Evolutionary conservation across 1,140 invertebrate genomes (phyloP), one percentile per base, ranked within the genome.

Genomic region (Chymomyza costata): DNA sequence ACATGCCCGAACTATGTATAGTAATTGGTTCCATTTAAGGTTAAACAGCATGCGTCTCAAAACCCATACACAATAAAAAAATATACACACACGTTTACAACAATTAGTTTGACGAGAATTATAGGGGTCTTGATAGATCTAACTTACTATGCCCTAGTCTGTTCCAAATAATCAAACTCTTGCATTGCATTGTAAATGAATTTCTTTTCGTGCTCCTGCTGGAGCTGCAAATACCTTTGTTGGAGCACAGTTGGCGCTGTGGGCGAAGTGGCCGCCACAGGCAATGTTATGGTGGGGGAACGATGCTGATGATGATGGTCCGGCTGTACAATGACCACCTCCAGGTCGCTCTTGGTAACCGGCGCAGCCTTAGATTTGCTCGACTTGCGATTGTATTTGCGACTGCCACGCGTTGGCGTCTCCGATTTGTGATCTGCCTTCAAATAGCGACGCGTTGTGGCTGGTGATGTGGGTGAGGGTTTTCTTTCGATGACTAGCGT

Each of bases 171-270:
- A 61, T 78, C 64, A 71, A 80, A 80, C 52, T 73, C 60, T 68
- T 73, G 64, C 52, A 78, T 71, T 63, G 66, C 73, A 73, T 80
- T 65, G 64, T 67, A 80, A 65, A 80, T 80, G 64, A 61, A 73
- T 73, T 80, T 78, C 55, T 67, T 80, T 59, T 80, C 64, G 64
- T 80, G 67, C 67, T 80, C 71, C 63, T 54, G 67, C 50, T 78
- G 73, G 67, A 78, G 73, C 50, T 78, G 73, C 68, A 80, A 60
- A 78, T 78, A 78, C 73, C 73, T 78, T 78, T 78, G 73, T 71
- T 78, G 71, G 39, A 78, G 73, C 40, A 78, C 71, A 28, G 71
- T 67, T 15, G 63, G 44, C 17, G 62, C 61, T 3, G 61, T 37
- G 14, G 62, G 56, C 13, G 37, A 39, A 14, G 19, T 30, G 10